phyloP scores from a whole-genome alignment of 1,140 invertebrate species.

The Ridgeia piscesae region DNA sequence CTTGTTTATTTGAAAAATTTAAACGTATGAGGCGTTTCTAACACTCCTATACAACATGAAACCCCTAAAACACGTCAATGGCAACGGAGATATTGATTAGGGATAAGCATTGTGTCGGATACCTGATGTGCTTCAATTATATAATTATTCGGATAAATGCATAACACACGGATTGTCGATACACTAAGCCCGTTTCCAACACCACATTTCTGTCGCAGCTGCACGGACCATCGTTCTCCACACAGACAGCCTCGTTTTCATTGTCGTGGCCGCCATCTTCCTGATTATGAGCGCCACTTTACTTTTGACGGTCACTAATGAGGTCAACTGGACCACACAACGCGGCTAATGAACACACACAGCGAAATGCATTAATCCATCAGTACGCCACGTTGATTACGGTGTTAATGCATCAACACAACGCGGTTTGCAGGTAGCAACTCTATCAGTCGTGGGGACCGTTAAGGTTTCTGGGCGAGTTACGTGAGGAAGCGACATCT shows the following conservation, averaged over 20 bases:
- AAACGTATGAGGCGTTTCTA: not conserved
- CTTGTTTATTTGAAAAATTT: not conserved
- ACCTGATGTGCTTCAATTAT: not conserved
- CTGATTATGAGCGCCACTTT: not conserved
- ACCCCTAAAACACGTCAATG: not conserved
- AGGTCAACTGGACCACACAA: not conserved
- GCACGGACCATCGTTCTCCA: not conserved
- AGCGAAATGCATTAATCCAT: not conserved
- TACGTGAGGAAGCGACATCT: not conserved
- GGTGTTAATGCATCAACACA: not conserved
- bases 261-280: not conserved
- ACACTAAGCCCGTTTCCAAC: not conserved
- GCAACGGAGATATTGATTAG: not conserved
- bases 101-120: not conserved
- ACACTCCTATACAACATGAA: not conserved
- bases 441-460: not conserved
- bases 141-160: not conserved
- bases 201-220: not conserved
- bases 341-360: not conserved
- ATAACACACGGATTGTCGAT: not conserved
- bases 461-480: not conserved
- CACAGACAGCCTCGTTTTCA: not conserved
- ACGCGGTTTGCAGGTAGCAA: not conserved
- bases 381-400: not conserved
- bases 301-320: not conserved